Evolutionary conservation across 1,140 invertebrate genomes (phyloP).

Genomic region (Dinoponera quadriceps): DNA sequence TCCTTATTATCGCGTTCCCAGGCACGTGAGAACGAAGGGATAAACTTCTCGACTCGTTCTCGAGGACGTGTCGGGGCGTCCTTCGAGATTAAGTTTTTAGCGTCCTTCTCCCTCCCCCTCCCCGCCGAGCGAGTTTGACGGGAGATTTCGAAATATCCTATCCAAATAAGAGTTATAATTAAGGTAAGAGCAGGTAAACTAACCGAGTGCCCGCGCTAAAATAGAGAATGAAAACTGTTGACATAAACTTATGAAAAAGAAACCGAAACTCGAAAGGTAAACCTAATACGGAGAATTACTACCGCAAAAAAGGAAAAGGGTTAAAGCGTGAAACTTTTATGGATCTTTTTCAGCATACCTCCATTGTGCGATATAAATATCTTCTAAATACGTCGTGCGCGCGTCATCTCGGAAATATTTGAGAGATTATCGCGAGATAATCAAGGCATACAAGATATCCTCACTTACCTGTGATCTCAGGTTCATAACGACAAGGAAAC

Average conservation of each 20-base stretch:
- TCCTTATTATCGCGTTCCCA: conserved; percentile 55
- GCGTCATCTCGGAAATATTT: not conserved
- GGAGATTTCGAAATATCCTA: conserved; percentile 29
- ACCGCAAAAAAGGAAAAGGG: no score
- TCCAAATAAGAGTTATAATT: conserved; percentile 38
- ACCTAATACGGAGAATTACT: no score
- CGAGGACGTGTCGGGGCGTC: no score
- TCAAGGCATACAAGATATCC: not conserved
- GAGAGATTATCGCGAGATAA: not conserved
- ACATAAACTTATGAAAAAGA: conserved; percentile 2
- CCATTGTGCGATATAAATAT: not conserved
- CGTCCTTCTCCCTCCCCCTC: not conserved
- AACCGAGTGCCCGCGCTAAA: conserved; percentile 2
- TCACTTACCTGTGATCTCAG: conserved; percentile 46
- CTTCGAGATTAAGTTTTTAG: conserved; percentile 43
- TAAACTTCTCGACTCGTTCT: conserved; percentile 41
- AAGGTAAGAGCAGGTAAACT: conserved; percentile 19
- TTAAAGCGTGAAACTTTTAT: no score
- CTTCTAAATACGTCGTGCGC: not conserved
- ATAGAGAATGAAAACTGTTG: not conserved
- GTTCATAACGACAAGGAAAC: not conserved
- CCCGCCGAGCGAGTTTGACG: conserved; percentile 31
- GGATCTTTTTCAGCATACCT: no score
- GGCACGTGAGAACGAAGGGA: conserved; percentile 14
- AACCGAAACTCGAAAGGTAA: not conserved